Conservation (phyloP, 2,888 invertebrate genomes). For the Stenotaenia linearis region DNA sequence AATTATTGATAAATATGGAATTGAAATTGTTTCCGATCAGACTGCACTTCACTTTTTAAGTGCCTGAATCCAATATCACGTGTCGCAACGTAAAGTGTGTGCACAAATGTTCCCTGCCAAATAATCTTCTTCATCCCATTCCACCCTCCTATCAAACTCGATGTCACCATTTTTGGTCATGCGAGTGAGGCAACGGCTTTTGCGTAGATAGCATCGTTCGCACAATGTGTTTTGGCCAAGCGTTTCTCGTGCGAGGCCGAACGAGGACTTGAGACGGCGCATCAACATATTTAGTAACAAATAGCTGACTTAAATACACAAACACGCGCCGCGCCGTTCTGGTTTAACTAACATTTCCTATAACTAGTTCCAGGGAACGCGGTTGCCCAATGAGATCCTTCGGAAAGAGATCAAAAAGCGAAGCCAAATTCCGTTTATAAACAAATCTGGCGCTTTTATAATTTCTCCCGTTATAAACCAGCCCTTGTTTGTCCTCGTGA, state of each 20-base stretch:
- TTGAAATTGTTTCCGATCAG: not conserved
- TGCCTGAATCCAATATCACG: not conserved
- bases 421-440: no score
- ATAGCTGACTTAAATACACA: not conserved
- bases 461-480: no score
- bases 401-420: not conserved
- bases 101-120: not conserved
- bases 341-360: not conserved
- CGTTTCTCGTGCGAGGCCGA: not conserved
- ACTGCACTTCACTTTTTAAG: not conserved
- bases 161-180: slow-evolving; percentile 17
- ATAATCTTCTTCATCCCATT: not conserved
- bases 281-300: slow-evolving; percentile 4
- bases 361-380: not conserved
- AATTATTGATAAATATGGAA: no score
- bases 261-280: not conserved
- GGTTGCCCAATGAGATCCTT: not conserved
- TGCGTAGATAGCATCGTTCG: slow-evolving; percentile 2
- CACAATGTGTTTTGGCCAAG: not conserved
- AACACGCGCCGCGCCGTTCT: not conserved
- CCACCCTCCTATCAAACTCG: not conserved
- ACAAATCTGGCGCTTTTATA: not conserved
- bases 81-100: not conserved
- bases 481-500: no score
- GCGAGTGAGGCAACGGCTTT: not conserved